These are phyloP conservation scores for Neosalanx taihuensis DNA, from an alignment of 2,797 vertebrate species.

Conservation along the genomic window DNA sequence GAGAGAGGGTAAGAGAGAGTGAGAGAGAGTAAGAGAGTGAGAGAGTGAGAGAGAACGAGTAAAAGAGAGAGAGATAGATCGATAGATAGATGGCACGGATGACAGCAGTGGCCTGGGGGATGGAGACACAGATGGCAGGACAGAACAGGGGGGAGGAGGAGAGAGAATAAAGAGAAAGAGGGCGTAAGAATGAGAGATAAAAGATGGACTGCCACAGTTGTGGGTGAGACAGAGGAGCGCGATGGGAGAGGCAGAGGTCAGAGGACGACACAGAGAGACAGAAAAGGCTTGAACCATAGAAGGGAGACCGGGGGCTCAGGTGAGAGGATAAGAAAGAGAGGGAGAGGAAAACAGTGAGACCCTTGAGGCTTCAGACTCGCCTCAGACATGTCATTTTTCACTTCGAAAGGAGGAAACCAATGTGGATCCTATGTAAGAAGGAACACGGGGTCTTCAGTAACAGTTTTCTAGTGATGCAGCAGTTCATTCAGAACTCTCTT, in stretches of 20 bases:
- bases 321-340: too few relatives aligned
- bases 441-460: too few relatives aligned
- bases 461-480: too few relatives aligned
- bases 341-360: too few relatives aligned
- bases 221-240: slow-evolving; percentile 10
- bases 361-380: too few relatives aligned
- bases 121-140: neutral
- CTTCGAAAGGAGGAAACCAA: too few relatives aligned
- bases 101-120: neutral
- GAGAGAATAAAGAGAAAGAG: slow-evolving; percentile 2
- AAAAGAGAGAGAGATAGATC: neutral
- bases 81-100: neutral
- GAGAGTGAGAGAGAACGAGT: slow-evolving; percentile 1
- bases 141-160: neutral
- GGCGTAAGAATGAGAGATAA: neutral
- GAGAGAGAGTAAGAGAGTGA: slow-evolving; percentile 20
- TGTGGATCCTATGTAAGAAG: too few relatives aligned
- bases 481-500: too few relatives aligned
- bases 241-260: slow-evolving; percentile 17
- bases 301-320: too few relatives aligned
- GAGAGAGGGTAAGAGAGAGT: neutral
- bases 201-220: slow-evolving; percentile 46
- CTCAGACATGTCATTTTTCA: too few relatives aligned
- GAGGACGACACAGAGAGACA: slow-evolving; percentile 24
- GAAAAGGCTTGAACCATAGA: slow-evolving; percentile 8